A percentile compares a stretch with the other conserved stretches of the same genome.
Evolutionary conservation across 1,140 invertebrate species (phyloP).

Genomic region (Sminthurides bifidus): DNA sequence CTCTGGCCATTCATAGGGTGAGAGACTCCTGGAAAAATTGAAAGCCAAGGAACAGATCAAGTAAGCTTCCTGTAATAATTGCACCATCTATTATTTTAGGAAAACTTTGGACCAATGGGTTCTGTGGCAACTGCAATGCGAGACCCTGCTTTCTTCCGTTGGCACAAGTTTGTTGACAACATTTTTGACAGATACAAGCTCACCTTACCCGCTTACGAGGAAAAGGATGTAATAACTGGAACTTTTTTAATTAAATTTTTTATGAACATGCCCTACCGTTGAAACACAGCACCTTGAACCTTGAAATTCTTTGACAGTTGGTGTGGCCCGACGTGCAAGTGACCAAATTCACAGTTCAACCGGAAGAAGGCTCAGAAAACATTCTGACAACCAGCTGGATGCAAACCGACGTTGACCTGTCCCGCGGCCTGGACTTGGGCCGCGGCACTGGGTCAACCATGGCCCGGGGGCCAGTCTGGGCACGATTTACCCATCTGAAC

Average conservation of each 20-base stretch:
- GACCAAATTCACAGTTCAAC: not conserved
- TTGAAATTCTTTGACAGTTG: not conserved
- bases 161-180: slow-evolving; percentile 66
- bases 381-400: slow-evolving; percentile 53
- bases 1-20: slow-evolving; percentile 40
- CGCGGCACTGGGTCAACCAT: slow-evolving; percentile 35
- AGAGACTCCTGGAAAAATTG: not conserved
- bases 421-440: slow-evolving; percentile 58
- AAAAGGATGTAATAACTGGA: not conserved
- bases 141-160: slow-evolving; percentile 73
- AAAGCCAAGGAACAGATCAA: too few relatives aligned
- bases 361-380: slow-evolving; percentile 26
- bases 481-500: slow-evolving; percentile 59
- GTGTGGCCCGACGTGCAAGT: slow-evolving; percentile 3
- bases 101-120: slow-evolving; percentile 34
- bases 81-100: slow-evolving; percentile 22
- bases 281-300: not conserved
- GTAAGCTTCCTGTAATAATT: not conserved
- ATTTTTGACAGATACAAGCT: slow-evolving; percentile 51
- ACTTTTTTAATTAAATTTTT: not conserved
- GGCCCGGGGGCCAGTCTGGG: slow-evolving; percentile 54
- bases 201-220: slow-evolving; percentile 6
- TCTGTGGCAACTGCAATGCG: slow-evolving; percentile 39
- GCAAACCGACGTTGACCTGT: slow-evolving; percentile 59
- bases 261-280: not conserved